These are phyloP conservation scores for Nettapus auritus DNA, from an alignment of 2,113 vertebrate genomes.

Conservation along the genomic window DNA sequence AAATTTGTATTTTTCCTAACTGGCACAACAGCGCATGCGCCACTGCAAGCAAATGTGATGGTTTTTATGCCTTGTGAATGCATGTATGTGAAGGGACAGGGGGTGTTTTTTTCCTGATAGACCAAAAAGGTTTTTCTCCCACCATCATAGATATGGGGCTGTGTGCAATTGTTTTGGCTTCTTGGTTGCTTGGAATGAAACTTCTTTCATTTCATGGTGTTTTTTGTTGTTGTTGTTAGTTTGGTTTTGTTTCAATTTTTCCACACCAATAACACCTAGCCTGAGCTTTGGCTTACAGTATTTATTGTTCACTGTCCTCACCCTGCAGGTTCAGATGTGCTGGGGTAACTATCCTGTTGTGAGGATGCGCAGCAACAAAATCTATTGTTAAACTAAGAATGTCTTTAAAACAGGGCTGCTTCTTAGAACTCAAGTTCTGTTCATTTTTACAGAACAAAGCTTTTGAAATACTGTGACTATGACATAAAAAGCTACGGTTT, in stretches of 20 bases:
- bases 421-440: neutral
- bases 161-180: neutral
- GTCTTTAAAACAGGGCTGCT: neutral
- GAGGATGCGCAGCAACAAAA: neutral
- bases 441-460: neutral
- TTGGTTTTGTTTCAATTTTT: too few species aligned
- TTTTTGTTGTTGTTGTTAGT: neutral
- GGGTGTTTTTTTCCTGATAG: rapidly evolving
- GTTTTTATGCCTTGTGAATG: neutral
- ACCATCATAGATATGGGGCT: neutral
- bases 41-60: neutral
- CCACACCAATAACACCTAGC: neutral
- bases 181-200: neutral
- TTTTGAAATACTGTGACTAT: neutral
- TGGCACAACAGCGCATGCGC: neutral
- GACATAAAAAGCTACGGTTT: neutral
- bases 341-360: neutral
- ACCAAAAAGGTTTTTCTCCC: neutral
- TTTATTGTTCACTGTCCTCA: neutral
- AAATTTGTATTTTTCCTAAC: neutral
- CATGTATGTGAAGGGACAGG: neutral
- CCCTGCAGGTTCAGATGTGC: neutral
- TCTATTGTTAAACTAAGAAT: neutral
- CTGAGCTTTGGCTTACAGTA: neutral
- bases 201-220: neutral